phyloP scores from a whole-genome alignment of 2,888 invertebrate genomes.

The Nezara viridula region DNA sequence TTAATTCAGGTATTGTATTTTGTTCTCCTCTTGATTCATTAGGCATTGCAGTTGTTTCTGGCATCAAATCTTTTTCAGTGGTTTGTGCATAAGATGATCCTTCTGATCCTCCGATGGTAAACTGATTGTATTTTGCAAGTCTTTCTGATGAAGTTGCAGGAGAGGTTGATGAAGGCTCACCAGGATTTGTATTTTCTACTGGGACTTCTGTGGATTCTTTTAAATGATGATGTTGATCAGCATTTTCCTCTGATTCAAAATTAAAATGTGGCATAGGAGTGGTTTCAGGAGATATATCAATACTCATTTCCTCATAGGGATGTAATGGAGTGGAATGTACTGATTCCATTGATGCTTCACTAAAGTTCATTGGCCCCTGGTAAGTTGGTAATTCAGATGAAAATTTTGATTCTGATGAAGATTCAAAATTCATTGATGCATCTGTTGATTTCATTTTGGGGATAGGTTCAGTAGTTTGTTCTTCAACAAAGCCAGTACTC shows the following conservation, averaged over 20 bases:
- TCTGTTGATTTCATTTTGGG: not conserved
- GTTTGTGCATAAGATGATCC: not conserved
- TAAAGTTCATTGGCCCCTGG: not conserved
- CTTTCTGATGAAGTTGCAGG: conserved; percentile 41
- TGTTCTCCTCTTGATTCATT: conserved; percentile 10
- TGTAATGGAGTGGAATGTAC: not conserved
- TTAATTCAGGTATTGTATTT: not conserved
- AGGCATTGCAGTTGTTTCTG: not conserved
- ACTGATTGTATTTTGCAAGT: conserved; percentile 22
- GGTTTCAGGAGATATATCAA: not conserved
- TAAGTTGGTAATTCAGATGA: conserved; percentile 1
- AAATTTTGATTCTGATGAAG: conserved; percentile 64
- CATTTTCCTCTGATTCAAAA: not conserved
- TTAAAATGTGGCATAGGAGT: not conserved
- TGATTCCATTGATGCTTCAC: not conserved
- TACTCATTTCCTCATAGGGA: not conserved
- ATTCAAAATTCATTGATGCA: not conserved
- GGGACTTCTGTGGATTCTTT: not conserved
- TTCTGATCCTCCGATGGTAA: not conserved
- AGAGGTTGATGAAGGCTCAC: not conserved
- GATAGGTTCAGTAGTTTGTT: not conserved
- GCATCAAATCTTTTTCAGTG: not conserved
- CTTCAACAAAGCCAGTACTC: not conserved
- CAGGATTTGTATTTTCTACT: not conserved
- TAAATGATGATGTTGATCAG: not conserved